Percentiles rank a stretch among this genome's conserved stretches.
Conservation (phyloP, 2,113 vertebrate species). For the Tonatia bakeri region DNA sequence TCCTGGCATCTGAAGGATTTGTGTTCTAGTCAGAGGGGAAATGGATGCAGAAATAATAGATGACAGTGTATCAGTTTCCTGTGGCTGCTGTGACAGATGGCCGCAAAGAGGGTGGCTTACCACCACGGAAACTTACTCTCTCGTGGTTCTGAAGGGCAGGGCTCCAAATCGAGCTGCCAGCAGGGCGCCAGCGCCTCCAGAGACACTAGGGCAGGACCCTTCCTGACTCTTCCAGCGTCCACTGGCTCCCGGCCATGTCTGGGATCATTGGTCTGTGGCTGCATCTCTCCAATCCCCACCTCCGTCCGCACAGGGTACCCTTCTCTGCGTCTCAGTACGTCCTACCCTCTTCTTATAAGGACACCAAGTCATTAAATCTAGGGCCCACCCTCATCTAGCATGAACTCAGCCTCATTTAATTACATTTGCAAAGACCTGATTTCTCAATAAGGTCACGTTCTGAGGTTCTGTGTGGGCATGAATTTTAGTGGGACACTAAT, state of each 20-base stretch:
- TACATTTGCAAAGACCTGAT: background rate
- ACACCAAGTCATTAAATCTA: background rate
- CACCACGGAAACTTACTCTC: background rate
- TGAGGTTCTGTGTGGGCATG: background rate
- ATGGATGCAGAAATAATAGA: background rate
- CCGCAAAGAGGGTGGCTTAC: background rate
- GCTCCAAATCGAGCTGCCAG: background rate
- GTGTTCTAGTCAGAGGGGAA: background rate
- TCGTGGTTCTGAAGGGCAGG: background rate
- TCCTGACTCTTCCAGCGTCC: background rate
- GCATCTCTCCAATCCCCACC: background rate
- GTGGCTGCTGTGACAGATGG: background rate
- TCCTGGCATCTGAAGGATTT: background rate
- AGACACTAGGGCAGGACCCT: rapidly evolving
- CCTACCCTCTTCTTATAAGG: background rate
- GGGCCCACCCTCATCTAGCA: background rate
- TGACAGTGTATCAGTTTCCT: background rate
- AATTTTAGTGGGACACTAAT: background rate
- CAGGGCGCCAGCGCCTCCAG: rapidly evolving
- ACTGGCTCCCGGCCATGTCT: background rate
- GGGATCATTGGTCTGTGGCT: background rate
- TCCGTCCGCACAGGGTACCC: rapidly evolving
- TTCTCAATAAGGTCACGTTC: background rate
- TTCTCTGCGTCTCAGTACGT: no score
- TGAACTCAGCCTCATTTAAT: background rate